Evolutionary conservation across 2,797 vertebrate species (phyloP).

Genomic region (Jordanella pulchra): DNA sequence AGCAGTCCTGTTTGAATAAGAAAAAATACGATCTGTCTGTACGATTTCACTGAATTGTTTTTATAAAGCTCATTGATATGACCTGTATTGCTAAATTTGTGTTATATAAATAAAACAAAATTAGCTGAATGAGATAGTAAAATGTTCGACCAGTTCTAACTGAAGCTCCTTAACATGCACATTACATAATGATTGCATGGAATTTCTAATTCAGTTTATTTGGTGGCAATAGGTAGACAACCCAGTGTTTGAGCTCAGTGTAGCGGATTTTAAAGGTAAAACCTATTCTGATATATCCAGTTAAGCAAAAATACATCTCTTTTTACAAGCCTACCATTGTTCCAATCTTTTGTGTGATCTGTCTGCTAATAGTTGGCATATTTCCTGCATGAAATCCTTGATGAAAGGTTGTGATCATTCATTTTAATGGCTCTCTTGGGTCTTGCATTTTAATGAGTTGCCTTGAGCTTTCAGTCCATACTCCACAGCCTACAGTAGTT

Average conservation of each 20-base stretch:
- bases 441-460: slow-evolving; percentile 60
- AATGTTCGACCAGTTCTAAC: too few species aligned
- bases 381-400: slow-evolving; percentile 46
- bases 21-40: neutral
- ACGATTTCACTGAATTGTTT: too few species aligned
- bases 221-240: neutral
- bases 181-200: neutral
- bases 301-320: slow-evolving; percentile 27
- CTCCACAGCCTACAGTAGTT: slow-evolving; percentile 29
- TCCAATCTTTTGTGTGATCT: slow-evolving; percentile 42
- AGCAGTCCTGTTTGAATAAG: neutral
- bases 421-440: slow-evolving; percentile 48
- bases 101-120: too few species aligned
- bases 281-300: slow-evolving; percentile 16
- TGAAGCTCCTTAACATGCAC: too few species aligned
- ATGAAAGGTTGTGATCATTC: slow-evolving; percentile 52
- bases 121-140: too few species aligned
- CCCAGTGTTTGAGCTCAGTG: slow-evolving; percentile 7
- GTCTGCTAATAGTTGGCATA: slow-evolving; percentile 41
- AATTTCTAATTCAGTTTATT: neutral
- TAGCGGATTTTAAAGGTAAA: neutral
- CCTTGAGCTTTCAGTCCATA: slow-evolving; percentile 49
- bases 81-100: too few species aligned
- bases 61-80: too few species aligned
- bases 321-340: slow-evolving; percentile 27